Evolutionary conservation across 1,140 invertebrate genomes (phyloP), one percentile per base, ranked within the genome.

Genomic region (Grapholita molesta): DNA sequence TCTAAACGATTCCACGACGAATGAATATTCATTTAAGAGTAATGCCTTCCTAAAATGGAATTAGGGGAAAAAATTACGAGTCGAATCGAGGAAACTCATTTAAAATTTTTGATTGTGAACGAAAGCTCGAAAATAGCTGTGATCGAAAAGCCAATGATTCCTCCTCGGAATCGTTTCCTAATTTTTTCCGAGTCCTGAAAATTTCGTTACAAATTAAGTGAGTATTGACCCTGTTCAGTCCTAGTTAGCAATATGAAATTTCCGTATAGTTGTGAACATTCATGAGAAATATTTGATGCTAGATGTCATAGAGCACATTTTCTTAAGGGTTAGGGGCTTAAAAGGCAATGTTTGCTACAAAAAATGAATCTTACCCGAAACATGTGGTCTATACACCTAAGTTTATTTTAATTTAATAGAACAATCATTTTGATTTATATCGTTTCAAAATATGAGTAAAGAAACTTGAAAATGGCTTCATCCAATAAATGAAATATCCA

Each of bases 21-120:
- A 90, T 89, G 86, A 89, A 90, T 90, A 90, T 90, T 90, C 86
- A 89, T 88, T 90, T 88, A 82, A 76, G 77, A 83, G 86, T 87
- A 89, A 86, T 90, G 82, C 81, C 82, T 81, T 79, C 82, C 82
- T 75, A 82, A 86, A 88, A 88, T 86, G 83, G 82, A 79, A 88
- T 87, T 86, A 88, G 76, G 79, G 78, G 79, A 79, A 70, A 86
- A 86, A 88, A 87, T 85, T 82, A 82, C 78, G 77, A 72, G 74
- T 69, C 70, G 77, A 77, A 76, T 75, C 76, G 76, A 72, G 84
- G 74, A 84, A 86, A 85, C 78, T 85, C 82, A 86, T 89, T 88
- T 87, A 86, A 87, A 61, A 88, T 86, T 86, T 88, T 89, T 86
- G 84, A 88, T 86, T 89, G 80, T 86, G 77, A 78, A 83, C 78